phyloP scores from a whole-genome alignment of 2,888 invertebrate genomes.

The Ennomos erosarius region DNA sequence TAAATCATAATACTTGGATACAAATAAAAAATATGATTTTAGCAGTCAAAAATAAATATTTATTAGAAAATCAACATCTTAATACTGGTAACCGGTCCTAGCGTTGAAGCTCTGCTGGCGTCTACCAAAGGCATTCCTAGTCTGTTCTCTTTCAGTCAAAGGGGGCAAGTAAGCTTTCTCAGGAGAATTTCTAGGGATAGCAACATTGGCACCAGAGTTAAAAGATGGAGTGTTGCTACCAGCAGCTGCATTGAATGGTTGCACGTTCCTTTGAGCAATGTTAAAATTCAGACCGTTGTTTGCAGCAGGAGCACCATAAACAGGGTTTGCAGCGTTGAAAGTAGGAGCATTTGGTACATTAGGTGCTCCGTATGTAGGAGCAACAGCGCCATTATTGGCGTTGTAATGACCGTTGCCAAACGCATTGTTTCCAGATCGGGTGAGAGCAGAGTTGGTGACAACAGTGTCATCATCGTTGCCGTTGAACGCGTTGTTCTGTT shows the following conservation, averaged over 20 bases:
- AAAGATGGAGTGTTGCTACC: slow-evolving; percentile 17
- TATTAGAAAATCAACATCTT: slow-evolving; percentile 35
- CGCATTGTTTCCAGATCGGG: slow-evolving; percentile 8
- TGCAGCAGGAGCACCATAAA: slow-evolving; percentile 15
- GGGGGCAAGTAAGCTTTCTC: slow-evolving; percentile 65
- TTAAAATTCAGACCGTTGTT: slow-evolving; percentile 4
- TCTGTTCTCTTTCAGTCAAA: slow-evolving; percentile 31
- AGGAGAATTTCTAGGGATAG: slow-evolving; percentile 18
- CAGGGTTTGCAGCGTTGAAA: neutral
- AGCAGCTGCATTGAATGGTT: slow-evolving; percentile 11
- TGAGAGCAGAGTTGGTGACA: slow-evolving; percentile 58
- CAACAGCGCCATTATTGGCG: slow-evolving; percentile 10
- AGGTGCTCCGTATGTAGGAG: slow-evolving; percentile 13
- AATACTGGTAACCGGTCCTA: slow-evolving; percentile 56
- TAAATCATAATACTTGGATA: too few relatives aligned
- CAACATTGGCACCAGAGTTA: neutral
- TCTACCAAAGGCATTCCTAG: slow-evolving; percentile 41
- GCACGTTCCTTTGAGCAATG: slow-evolving; percentile 3
- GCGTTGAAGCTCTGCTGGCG: slow-evolving; percentile 53
- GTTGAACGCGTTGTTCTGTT: slow-evolving; percentile 26
- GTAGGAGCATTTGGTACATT: neutral
- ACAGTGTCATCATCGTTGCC: slow-evolving; percentile 54
- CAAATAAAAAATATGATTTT: neutral
- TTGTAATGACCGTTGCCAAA: slow-evolving; percentile 21
- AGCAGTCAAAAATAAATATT: slow-evolving; percentile 35